Conservation (phyloP, 2,888 invertebrate species). For the Bursaphelenchus okinawaensis region DNA sequence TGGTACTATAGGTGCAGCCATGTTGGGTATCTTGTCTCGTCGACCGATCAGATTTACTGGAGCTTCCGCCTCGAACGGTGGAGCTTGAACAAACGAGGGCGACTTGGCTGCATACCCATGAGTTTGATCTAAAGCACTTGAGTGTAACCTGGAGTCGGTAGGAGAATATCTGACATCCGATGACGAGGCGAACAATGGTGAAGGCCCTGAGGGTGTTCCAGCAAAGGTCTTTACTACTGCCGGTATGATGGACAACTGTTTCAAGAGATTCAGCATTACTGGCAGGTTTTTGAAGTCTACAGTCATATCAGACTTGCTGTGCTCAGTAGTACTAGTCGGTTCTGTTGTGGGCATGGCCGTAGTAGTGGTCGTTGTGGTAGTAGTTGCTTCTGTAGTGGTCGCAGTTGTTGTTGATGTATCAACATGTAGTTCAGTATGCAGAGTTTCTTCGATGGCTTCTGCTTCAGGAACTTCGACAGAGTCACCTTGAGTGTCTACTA, state of each 20-base stretch:
- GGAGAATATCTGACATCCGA: not conserved
- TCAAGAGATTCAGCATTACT: conserved; percentile 10
- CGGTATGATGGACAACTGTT: conserved; percentile 20
- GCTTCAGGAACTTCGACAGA: not conserved
- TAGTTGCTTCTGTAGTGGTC: not conserved
- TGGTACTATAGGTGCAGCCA: conserved; percentile 17
- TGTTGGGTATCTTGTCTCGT: not conserved
- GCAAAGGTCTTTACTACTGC: conserved; percentile 15
- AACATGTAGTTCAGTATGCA: not conserved
- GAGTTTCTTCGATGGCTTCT: not conserved
- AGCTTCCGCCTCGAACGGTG: not conserved
- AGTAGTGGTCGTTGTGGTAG: not conserved
- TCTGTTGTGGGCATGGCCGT: not conserved
- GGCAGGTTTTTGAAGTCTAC: conserved; percentile 14
- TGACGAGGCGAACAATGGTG: not conserved
- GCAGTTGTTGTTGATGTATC: not conserved
- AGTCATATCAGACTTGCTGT: conserved; percentile 4
- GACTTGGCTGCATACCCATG: conserved; percentile 1
- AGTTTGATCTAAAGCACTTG: conserved; percentile 5
- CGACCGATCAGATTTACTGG: not conserved
- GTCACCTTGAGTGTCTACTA: conserved; percentile 3
- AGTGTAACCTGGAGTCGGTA: not conserved
- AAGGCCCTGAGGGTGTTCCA: not conserved
- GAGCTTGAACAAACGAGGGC: conserved; percentile 4
- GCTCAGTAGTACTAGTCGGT: not conserved